Base-by-base conservation (phyloP, 2,797 vertebrate species). In the Microcaecilia unicolor region DNA sequence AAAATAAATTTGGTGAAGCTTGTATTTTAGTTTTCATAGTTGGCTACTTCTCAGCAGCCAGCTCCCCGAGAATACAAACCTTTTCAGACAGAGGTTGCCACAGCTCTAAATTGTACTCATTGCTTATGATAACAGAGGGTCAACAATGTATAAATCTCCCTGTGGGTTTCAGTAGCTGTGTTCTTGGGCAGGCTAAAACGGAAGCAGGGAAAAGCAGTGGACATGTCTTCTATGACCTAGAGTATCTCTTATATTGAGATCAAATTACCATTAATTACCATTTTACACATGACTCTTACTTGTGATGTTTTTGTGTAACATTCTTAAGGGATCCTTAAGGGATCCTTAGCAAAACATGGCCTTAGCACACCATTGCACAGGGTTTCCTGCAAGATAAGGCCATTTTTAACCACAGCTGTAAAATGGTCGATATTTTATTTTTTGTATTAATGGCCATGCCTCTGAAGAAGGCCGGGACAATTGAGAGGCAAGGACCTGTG, bases 61-160 rank as follows among this genome's bases (percentile, higher is more conserved):
- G 53, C 61, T 61, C 47, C 56, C 5, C 5, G 49, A 56, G 58
- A 55, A 44, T 29, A 12, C 28, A 57, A 46, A 28, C 46, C 34
- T 35, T 9, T 51, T 57, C 49, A 44, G 25, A 2, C 47, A 60
- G 52, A 51, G 56, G 52, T 51, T 61, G 41, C 44, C 6, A 2
- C 19, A n/a, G 18, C 50, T 61, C 50, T 34, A 41, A 51, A 66
- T 63, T 64, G 67, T 62, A 63, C 53, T 32, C 55, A 41, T 50
- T 64, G 59, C 59, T 61, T 63, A 47, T 10, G 15, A n/a, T n/a
- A n/a, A n/a, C n/a, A n/a, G n/a, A n/a, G n/a, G 44, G 20, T 23
- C 29, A 42, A 34, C 47, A 51, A 29, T 9, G 26, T 54, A 29
- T 36, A 21, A 46, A 17, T 47, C 38, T 45, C 37, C 8, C 15